Evolutionary conservation across 2,888 invertebrate species (phyloP), one percentile per base, ranked within the genome.

Genomic region (Hetaerina titia): DNA sequence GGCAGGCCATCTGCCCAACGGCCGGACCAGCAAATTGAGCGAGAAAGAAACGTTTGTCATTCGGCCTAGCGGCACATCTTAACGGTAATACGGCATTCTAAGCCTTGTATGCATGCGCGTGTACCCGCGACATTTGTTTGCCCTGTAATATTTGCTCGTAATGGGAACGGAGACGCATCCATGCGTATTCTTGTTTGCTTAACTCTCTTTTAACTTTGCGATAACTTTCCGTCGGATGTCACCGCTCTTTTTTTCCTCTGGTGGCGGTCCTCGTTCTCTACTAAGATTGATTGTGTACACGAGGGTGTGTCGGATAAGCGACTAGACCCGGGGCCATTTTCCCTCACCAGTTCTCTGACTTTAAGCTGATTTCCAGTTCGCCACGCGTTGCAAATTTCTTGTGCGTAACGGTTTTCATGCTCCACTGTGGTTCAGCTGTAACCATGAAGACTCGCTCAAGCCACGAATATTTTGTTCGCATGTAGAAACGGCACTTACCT

Each of bases 41-140:
- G 45, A 90, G 90, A 90, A 64, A 63, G 90, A 90, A 90, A 31
- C 90, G 90, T 90, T 90, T 90, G 90, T 90, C 90, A 90, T 90
- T 90, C 90, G 45, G 63, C 11, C 63, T 90, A 90, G 90, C 90
- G 90, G 90, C 64, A 63, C 90, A 90, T 90, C 64, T 90, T 90
- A 90, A 90, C 90, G 90, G 90, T 64, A 90, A 90, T 90, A 25
- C 63, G 31, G 60, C 90, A 90, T 90, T 64, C 90, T 81, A 81
- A 81, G 64, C 90, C 45, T 90, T 64, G 63, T 90, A 31, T 63
- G 90, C 64, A 64, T 64, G 90, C 58, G 56, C 19, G 57, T 58
- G 63, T 90, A 45, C 45, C 31, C 63, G 90, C 63, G 90, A 69
- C 90, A 90, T 90, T 90, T 64, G 90, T 69, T 90, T 69, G 90